Percentiles rank a stretch among this genome's conserved stretches.
phyloP scores from a whole-genome alignment of 1,140 invertebrate species.

The Psilanteris sp. region DNA sequence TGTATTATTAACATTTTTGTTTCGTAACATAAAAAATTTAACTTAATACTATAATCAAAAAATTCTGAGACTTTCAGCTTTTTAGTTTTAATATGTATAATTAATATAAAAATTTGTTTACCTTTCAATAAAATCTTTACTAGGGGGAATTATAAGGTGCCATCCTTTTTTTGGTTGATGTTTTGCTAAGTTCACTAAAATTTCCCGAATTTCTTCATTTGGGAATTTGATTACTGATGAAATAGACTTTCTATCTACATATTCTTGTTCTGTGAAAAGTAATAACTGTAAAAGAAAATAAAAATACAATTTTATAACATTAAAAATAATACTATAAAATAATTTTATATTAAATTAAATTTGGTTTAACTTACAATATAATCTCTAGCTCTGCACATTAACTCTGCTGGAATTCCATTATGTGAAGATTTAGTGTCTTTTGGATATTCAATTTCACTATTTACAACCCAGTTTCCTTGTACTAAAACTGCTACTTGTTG shows the following conservation, averaged over 20 bases:
- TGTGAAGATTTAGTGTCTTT: constrained; percentile 85
- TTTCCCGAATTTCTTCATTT: constrained; percentile 89
- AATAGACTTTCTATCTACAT: constrained; percentile 87
- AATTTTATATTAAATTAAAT: no score
- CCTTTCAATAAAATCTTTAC: constrained; percentile 86
- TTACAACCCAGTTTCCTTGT: constrained; percentile 94
- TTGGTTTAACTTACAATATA: constrained; percentile 87
- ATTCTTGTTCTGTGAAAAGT: constrained; percentile 88
- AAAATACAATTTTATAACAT: no score
- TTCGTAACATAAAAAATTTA: no score
- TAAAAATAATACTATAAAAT: no score
- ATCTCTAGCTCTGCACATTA: constrained; percentile 91
- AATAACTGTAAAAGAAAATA: constrained; percentile 83
- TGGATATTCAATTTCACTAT: constrained; percentile 90
- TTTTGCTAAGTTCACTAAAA: constrained; percentile 87
- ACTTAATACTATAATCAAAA: no score
- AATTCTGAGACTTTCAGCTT: no score
- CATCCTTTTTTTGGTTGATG: constrained; percentile 86
- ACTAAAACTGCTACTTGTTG: constrained; percentile 89
- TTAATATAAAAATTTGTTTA: no score
- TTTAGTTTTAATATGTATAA: no score
- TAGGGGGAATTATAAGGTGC: constrained; percentile 87
- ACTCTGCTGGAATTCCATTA: constrained; percentile 86
- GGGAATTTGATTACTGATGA: constrained; percentile 88
- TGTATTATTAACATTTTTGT: no score